Evolutionary conservation across 2,113 vertebrate species (phyloP).

Genomic region (Daubentonia madagascariensis): DNA sequence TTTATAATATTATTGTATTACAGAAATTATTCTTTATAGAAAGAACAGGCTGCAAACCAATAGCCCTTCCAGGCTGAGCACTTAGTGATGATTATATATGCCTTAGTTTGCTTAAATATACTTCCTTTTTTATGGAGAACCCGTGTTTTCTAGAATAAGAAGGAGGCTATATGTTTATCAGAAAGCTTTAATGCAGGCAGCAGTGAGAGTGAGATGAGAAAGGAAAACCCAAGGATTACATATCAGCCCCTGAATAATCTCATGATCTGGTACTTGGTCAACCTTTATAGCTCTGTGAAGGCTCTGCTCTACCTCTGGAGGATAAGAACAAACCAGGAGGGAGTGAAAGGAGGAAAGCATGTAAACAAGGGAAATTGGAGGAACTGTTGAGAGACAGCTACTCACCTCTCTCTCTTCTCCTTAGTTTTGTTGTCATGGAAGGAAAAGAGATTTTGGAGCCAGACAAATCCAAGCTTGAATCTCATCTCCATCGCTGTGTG

Average conservation of each 20-base stretch:
- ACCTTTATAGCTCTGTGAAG: not conserved
- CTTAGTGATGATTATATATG: not conserved
- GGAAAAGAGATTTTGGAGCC: not conserved
- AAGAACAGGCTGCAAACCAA: not conserved
- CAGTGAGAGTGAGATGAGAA: not conserved
- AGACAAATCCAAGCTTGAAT: not conserved
- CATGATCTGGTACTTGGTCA: constrained; percentile 29
- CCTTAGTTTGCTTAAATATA: not conserved
- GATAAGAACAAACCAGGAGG: not conserved
- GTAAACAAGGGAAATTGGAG: not conserved
- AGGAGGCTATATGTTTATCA: constrained; percentile 32
- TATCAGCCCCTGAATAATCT: constrained; percentile 21
- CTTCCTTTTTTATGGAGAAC: constrained; percentile 35
- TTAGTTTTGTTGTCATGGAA: not conserved
- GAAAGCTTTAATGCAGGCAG: constrained; percentile 13
- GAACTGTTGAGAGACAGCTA: not conserved
- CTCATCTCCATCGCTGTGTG: not conserved
- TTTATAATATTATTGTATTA: constrained; percentile 47
- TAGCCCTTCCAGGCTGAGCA: not conserved
- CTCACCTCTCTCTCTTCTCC: not conserved
- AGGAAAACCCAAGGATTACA: constrained; percentile 13
- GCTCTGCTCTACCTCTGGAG: not conserved
- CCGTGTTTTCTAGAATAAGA: constrained; percentile 32
- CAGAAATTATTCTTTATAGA: too few relatives aligned
- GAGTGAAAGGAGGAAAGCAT: not conserved